Conservation (phyloP, 2,797 vertebrate species). For the Schizopygopsis malacanthus region DNA sequence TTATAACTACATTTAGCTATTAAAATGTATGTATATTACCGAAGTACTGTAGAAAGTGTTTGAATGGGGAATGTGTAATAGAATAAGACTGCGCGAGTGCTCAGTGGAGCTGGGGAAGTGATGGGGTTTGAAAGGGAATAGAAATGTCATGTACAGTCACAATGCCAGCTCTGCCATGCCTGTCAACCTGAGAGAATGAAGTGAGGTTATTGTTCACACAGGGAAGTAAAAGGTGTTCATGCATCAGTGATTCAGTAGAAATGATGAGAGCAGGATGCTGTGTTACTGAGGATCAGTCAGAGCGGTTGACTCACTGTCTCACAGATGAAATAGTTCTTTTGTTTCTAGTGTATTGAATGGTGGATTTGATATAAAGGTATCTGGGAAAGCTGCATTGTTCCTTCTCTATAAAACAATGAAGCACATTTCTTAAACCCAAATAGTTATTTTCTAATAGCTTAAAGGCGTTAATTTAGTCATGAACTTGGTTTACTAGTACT, state of each 20-base stretch:
- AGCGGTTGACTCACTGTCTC: slow-evolving; percentile 15
- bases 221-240: slow-evolving; percentile 45
- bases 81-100: neutral
- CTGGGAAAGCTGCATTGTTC: neutral
- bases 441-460: neutral
- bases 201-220: slow-evolving; percentile 26
- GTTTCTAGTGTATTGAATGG: slow-evolving; percentile 2
- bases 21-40: neutral
- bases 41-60: neutral
- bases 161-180: slow-evolving; percentile 12
- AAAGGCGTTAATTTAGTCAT: neutral
- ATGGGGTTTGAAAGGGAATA: slow-evolving; percentile 31
- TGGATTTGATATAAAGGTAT: neutral
- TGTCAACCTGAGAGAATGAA: slow-evolving; percentile 39
- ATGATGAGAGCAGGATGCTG: slow-evolving; percentile 24
- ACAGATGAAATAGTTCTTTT: slow-evolving; percentile 17
- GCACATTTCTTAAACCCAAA: neutral
- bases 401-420: neutral
- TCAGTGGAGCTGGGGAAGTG: slow-evolving; percentile 1
- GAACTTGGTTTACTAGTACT: neutral
- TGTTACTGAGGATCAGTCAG: slow-evolving; percentile 21
- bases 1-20: neutral
- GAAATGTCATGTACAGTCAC: slow-evolving; percentile 33
- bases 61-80: neutral
- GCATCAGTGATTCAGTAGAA: slow-evolving; percentile 50